Evolutionary conservation across 2,797 vertebrate genomes (phyloP), one percentile per base, ranked within the genome.

Genomic region (Staurois parvus): DNA sequence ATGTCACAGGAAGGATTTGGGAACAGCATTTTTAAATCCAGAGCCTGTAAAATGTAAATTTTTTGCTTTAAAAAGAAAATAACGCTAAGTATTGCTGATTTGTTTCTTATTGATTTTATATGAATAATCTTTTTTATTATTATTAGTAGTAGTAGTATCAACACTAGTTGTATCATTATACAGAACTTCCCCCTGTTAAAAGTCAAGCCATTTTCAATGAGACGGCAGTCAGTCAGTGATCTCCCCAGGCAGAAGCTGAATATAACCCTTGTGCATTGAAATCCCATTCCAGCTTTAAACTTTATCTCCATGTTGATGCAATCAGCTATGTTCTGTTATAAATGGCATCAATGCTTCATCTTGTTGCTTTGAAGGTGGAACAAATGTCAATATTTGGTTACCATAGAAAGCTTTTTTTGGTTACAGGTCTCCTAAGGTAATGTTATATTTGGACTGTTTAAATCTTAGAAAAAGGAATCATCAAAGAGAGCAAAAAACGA

Each of bases 341-440:
- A 29, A 37, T 72, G 72, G 70, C 73, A 75, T 48, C 72, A 83
- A 75, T 74, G 42, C 81, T 73, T 73, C 26, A 64, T 82, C 56
- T 75, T 68, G 40, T 59, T 24, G 26, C 81, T 84, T 84, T 84
- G 72, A 76, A 84, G 72, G 30, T 52, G 73, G 62, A 68, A 76
- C 72, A 76, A 62, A 37, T 76, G 81, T 76, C 81, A 83, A 68
- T 68, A 84, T 76, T 52, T 59, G 6, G 30, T 84, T 84, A 84
- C 82, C 75, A 40, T 40, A 84, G 74, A 77, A 77, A 77, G 82
- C 48, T 84, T 84, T 56, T 69, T 68, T 70, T 29, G 64, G 45
- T 84, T 40, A 70, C 30, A 45, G 8, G 45, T 69, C 64, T 77
- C 15, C 48, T n/a, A 62, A 68, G 72, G 66, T 69, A 76, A 84